Conservation (phyloP, 2,797 vertebrate genomes). For the Ambastaia sidthimunki region DNA sequence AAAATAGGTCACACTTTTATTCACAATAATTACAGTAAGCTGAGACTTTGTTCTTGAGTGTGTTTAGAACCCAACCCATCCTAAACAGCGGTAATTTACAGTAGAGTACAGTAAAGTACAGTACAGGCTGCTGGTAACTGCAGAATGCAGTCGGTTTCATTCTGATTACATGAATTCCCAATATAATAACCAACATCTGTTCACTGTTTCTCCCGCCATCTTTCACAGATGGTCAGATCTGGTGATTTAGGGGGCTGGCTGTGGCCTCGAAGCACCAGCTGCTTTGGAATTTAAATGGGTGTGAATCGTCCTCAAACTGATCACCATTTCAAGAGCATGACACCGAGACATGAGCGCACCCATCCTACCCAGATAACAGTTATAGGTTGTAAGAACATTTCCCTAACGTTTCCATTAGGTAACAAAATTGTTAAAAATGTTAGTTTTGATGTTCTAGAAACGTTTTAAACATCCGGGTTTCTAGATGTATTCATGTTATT, state of each 20-base stretch:
- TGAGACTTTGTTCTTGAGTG: neutral
- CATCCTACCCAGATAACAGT: no score
- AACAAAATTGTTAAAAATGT: no score
- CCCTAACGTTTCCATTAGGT: no score
- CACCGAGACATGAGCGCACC: conserved; percentile 2
- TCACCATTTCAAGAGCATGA: conserved; percentile 20
- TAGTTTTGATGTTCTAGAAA: no score
- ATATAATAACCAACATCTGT: conserved; percentile 71
- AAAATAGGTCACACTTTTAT: neutral
- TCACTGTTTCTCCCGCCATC: conserved; percentile 56
- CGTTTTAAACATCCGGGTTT: no score
- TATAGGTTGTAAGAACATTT: no score
- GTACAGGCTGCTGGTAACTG: conserved; percentile 32
- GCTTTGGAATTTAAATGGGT: conserved; percentile 52
- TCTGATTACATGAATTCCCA: conserved; percentile 53
- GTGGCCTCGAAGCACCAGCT: conserved; percentile 62
- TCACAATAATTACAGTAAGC: neutral
- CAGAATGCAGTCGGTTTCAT: conserved; percentile 34
- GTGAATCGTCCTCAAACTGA: conserved; percentile 28
- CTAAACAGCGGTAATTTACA: neutral
- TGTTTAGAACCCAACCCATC: neutral
- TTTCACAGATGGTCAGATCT: conserved; percentile 61
- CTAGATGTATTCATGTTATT: no score
- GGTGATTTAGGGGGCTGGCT: conserved; percentile 56
- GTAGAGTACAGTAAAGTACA: conserved; percentile 16